Evolutionary conservation across 2,797 vertebrate genomes (phyloP).

Genomic region (Zalophus californianus): DNA sequence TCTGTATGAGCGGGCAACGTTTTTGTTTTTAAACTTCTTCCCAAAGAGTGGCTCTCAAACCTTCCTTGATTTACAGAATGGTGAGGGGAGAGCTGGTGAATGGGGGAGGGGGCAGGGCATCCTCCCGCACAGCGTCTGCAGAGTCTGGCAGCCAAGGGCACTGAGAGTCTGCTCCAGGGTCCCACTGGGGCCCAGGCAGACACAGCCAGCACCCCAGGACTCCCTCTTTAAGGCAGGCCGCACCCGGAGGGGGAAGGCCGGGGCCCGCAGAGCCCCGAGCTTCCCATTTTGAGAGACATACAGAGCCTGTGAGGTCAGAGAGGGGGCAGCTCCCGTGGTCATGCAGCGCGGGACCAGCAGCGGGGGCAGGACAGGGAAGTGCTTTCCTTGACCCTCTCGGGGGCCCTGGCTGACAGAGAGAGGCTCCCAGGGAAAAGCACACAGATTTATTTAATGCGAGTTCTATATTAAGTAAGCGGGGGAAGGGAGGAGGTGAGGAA

Average conservation of each 20-base stretch:
- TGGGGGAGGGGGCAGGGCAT: too few species aligned
- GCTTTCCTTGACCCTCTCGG: background rate
- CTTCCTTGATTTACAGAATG: background rate
- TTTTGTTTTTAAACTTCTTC: background rate
- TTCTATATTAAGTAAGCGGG: background rate
- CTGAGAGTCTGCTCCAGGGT: background rate
- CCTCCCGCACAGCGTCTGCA: too few species aligned
- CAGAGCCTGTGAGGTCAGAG: too few species aligned
- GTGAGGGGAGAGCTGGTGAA: too few species aligned
- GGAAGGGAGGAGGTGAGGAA: background rate
- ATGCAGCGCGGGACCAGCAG: rapidly evolving
- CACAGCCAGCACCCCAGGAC: background rate
- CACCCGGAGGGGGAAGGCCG: too few species aligned
- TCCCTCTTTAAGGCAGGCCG: too few species aligned
- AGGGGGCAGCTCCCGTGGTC: background rate
- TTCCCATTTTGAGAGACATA: background rate
- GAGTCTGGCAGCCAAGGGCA: rapidly evolving
- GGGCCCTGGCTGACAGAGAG: background rate
- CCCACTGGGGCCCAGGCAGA: background rate
- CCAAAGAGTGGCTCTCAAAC: background rate
- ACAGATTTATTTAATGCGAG: background rate
- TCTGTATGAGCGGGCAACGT: background rate
- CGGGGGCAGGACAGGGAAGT: background rate
- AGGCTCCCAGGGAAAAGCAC: background rate
- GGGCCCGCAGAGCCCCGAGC: background rate